Evolutionary conservation across 2,113 vertebrate genomes (phyloP), one percentile per base, ranked within the genome.

Genomic region (Salvelinus fontinalis): DNA sequence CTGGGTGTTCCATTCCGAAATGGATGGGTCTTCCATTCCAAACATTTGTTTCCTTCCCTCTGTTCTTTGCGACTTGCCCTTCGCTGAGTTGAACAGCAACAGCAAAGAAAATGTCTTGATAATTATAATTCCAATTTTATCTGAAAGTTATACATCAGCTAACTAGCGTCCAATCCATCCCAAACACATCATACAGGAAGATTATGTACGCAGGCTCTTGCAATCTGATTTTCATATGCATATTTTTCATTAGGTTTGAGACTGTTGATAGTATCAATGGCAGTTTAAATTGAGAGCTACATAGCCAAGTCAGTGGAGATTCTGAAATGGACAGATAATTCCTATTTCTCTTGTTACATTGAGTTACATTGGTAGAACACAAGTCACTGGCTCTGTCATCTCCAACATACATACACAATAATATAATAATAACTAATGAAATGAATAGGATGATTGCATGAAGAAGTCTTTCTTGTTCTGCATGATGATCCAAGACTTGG

Each of bases 201-300:
- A 77, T 49, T 9, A n/a, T 74, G 80, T 74, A 81, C 79, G 84
- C 69, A 79, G 74, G 78, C 71, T 75, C 79, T 74, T 74, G 68
- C 54, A 74, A 69, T 80, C 70, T 73, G 2, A 71, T 78, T 82
- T 74, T 75, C 22, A 5, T 80, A 75, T 89, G 87, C 90, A 90
- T 89, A 86, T 83, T 83, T 74, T 60, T 81, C 49, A 5, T 84
- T 79, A 85, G 84, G 81, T 87, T 73, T 67, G 77, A 77, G 59
- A 82, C 80, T 60, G 80, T 31, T 81, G 51, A 74, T 82, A 81
- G 13, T 26, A 24, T 48, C 16, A 20, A 24, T 49, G n/a, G 20
- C 44, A 49, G 68, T 34, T 8, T 18, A 9, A n/a, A 34, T 69
- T 69, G 29, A 29, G 12, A 5, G 51, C 51, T 54, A 54, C 16